These are phyloP conservation scores for Porites evermanni DNA, from an alignment of 92 coral and sea anemone species.

Conservation along the genomic window DNA sequence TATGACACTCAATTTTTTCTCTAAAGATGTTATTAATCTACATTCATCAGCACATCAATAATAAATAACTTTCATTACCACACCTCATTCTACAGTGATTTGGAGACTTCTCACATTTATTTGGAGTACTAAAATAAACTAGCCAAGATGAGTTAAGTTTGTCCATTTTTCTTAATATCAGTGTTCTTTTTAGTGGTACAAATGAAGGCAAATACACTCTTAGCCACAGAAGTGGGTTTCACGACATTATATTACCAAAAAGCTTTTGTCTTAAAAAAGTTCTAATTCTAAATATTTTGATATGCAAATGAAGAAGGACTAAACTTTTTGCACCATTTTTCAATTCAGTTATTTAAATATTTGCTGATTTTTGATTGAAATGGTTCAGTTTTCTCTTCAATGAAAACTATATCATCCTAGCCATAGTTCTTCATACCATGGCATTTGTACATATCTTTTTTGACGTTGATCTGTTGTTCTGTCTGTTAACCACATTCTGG, in stretches of 20 bases:
- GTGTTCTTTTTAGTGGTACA: not conserved
- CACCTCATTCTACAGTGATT: constrained; percentile 43
- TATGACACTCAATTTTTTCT: constrained; percentile 29
- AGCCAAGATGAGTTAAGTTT: not conserved
- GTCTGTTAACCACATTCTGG: not conserved
- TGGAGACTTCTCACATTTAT: constrained; percentile 7
- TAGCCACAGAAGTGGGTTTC: not conserved
- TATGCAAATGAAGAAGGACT: no score
- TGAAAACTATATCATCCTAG: no score
- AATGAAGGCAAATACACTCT: not conserved
- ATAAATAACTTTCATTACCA: constrained; percentile 28
- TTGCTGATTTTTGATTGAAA: no score
- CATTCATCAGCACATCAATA: constrained; percentile 31
- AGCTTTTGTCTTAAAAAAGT: not conserved
- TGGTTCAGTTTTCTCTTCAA: no score
- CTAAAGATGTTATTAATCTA: constrained; percentile 32
- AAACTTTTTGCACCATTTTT: no score
- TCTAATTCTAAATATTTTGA: not conserved
- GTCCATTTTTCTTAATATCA: not conserved
- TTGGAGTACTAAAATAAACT: not conserved
- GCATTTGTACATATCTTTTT: no score
- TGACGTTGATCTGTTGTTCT: not conserved
- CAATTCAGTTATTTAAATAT: no score
- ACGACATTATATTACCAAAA: not conserved
- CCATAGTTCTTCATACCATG: no score